These are phyloP conservation scores for Pseudomyrmex cubaensis DNA, from an alignment of 1,140 invertebrate genomes.

Conservation along the genomic window DNA sequence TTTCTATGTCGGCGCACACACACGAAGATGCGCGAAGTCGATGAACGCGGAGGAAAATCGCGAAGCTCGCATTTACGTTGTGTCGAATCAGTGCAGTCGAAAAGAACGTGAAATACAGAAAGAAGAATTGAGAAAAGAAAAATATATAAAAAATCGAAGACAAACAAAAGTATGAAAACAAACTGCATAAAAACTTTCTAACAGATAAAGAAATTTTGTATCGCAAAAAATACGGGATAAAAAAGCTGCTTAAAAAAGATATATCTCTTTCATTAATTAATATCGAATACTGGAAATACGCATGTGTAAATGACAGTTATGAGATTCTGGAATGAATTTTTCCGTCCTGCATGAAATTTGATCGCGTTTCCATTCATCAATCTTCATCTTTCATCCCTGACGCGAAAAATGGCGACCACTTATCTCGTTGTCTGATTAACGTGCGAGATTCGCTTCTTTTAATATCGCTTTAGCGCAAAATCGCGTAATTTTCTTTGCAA, in stretches of 20 bases:
- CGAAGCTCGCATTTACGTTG: neutral
- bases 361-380: constrained; percentile 33
- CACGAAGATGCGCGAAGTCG: constrained; percentile 21
- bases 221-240: no score
- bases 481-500: no score
- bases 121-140: neutral
- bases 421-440: constrained; percentile 29
- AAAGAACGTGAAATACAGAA: neutral
- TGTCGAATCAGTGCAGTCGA: neutral
- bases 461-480: constrained; percentile 12
- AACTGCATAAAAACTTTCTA: no score
- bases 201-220: no score
- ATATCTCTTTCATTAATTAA: neutral
- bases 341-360: neutral
- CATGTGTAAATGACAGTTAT: neutral
- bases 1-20: constrained; percentile 6
- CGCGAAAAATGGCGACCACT: constrained; percentile 50
- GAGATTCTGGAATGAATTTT: constrained; percentile 34
- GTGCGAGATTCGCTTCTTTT: neutral
- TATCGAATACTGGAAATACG: constrained; percentile 9
- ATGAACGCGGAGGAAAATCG: constrained; percentile 26
- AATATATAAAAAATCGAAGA: neutral
- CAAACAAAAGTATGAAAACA: no score
- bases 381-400: constrained; percentile 52
- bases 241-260: no score